These are phyloP conservation scores for Xyrauchen texanus DNA, from an alignment of 2,113 vertebrate species.

Conservation along the genomic window DNA sequence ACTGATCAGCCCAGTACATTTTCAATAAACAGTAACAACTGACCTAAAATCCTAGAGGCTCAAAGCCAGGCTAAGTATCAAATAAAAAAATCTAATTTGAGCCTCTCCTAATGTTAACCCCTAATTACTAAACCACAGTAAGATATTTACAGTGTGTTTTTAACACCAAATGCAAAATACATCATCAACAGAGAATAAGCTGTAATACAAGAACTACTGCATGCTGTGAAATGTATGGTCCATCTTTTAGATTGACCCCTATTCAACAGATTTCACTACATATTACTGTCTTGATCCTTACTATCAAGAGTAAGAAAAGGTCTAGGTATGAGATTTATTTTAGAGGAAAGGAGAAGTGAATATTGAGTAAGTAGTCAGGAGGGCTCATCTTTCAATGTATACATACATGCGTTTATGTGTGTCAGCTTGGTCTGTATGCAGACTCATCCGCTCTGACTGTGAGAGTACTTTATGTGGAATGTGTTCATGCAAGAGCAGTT, in stretches of 20 bases:
- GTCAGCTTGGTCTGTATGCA: constrained; percentile 15
- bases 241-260: no score
- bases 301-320: no score
- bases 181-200: no score
- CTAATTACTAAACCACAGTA: not conserved
- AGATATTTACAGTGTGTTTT: no score
- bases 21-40: constrained; percentile 8
- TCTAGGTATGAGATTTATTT: no score
- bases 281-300: no score
- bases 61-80: constrained; percentile 46
- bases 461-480: not conserved
- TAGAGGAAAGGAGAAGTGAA: no score
- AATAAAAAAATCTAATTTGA: constrained; percentile 66
- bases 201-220: no score
- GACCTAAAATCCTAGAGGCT: not conserved
- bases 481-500: constrained; percentile 24
- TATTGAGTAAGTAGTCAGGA: not conserved
- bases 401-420: not conserved
- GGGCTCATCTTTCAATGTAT: not conserved
- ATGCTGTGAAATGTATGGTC: no score
- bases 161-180: no score
- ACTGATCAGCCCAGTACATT: constrained; percentile 9
- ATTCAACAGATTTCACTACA: no score
- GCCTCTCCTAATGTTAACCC: constrained; percentile 37
- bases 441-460: constrained; percentile 13